Conservation (phyloP, 2,888 invertebrate species). For the Aproaerema taeniolella region DNA sequence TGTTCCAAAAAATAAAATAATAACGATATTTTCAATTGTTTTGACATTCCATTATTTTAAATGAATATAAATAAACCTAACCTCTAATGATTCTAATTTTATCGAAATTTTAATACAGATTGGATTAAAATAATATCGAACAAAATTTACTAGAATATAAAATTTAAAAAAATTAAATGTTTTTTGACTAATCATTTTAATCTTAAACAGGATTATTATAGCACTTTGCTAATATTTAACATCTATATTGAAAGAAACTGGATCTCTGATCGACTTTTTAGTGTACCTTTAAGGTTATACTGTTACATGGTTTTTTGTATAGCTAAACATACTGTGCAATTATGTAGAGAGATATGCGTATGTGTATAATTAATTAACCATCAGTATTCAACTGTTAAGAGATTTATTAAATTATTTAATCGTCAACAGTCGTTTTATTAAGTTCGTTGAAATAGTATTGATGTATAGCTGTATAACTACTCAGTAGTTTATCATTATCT, state of each 20-base stretch:
- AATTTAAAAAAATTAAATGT: not conserved
- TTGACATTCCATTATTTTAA: conserved; percentile 11
- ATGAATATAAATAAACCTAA: too few species aligned
- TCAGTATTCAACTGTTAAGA: conserved; percentile 68
- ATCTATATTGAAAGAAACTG: not conserved
- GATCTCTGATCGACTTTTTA: not conserved
- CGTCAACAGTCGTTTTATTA: too few species aligned
- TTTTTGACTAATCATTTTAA: not conserved
- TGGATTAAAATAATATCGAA: conserved; percentile 2
- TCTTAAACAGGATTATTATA: too few species aligned
- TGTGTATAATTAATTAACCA: conserved; percentile 40
- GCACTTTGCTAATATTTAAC: not conserved
- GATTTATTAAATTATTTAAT: conserved; percentile 69
- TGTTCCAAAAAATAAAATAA: conserved; percentile 5
- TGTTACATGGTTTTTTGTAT: conserved; percentile 10
- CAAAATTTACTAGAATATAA: not conserved
- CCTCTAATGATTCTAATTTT: too few species aligned
- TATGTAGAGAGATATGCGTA: conserved; percentile 45
- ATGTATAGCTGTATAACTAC: too few species aligned
- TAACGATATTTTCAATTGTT: conserved; percentile 7
- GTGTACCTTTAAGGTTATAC: conserved; percentile 8
- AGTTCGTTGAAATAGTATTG: too few species aligned
- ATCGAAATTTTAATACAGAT: too few species aligned
- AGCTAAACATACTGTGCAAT: conserved; percentile 43
- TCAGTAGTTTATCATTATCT: too few species aligned